Base-by-base conservation (phyloP, 2,113 vertebrate species). In the Perca fluviatilis region DNA sequence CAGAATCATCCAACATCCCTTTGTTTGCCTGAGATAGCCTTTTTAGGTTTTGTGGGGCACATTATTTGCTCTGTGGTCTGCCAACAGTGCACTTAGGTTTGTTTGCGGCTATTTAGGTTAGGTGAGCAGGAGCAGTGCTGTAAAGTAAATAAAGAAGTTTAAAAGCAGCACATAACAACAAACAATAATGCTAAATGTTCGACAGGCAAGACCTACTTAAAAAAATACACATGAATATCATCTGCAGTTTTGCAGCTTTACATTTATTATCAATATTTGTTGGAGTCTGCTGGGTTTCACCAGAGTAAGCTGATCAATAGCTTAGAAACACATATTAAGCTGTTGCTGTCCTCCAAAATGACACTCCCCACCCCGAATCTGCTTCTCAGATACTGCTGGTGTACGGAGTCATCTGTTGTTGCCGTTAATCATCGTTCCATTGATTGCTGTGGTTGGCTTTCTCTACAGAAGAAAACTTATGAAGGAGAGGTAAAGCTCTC, bases 401-500 rank as follows among this genome's bases (percentile, higher is more conserved):
- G 25, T 0, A 57, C 60, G 1, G 18, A 77, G 43, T 65, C 75
- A 69, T 78, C 36, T 83, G 27, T 12, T 84, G 21, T 70, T 86
- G 23, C 19, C 16, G 49, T 23, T 86, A 18, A 57, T 87, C 43
- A 12, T 93, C 3, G 0, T 93, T 54, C 74, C 77, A 36, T 58
- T 91, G 79, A 79, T 90, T 1, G 10, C 61, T 1, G 14, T 88
- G 25, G 47, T 69, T 46, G 71, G 68, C 14, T 18, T 93, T 58
- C 71, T 94, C 56, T 92, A 82, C 77, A 78, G 82, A 50, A 91
- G 83, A 79, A 73, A 87, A 56, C n/a, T 75, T 2, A 51, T 73
- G 15, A 81, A 87, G 75, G 78, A 76, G 51, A 94, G 88, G 95
- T 95, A 79, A 83, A 69, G 74, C 4, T n/a, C 50, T 50, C 5